Evolutionary conservation across 2,797 vertebrate species (phyloP).

Genomic region (Etheostoma nigrum): DNA sequence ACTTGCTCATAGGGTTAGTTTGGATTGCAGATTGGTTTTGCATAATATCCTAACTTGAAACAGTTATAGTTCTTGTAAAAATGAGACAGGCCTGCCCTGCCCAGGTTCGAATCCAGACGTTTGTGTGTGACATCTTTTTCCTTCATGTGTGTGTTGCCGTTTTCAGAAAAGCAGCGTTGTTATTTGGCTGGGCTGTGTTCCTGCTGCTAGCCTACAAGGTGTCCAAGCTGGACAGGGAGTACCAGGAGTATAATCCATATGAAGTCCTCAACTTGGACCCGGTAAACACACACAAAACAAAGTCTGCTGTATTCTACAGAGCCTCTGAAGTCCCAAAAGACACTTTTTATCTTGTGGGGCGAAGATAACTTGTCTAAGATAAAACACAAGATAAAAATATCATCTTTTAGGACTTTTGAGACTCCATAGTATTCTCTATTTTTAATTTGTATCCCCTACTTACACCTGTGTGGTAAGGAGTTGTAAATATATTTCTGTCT

Average conservation of each 20-base stretch:
- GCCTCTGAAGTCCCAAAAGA: not conserved
- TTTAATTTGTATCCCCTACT: not conserved
- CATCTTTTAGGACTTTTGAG: not conserved
- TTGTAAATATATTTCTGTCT: conserved; percentile 50
- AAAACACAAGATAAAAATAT: not conserved
- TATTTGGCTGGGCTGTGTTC: conserved; percentile 97
- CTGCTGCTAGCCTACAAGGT: conserved; percentile 97
- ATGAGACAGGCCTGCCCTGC: not conserved
- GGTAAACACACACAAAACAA: conserved; percentile 81
- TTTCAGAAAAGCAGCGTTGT: conserved; percentile 92
- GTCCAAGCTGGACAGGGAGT: conserved; percentile 97
- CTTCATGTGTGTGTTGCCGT: conserved; percentile 16
- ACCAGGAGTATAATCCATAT: conserved; percentile 99
- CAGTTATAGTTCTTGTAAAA: not conserved
- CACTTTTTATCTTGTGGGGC: not conserved
- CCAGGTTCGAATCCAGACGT: not conserved
- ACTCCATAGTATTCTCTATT: not conserved
- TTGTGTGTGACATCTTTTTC: conserved; percentile 29
- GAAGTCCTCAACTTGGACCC: conserved; percentile 96
- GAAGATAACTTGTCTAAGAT: not conserved
- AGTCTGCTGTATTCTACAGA: not conserved
- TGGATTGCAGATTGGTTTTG: not conserved
- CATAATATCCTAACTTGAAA: not conserved
- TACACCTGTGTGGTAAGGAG: not conserved
- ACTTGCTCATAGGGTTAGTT: not conserved